A percentile compares a stretch with the other conserved stretches of the same genome.
phyloP scores from a whole-genome alignment of 2,797 vertebrate species.

The Syngnathus acus region DNA sequence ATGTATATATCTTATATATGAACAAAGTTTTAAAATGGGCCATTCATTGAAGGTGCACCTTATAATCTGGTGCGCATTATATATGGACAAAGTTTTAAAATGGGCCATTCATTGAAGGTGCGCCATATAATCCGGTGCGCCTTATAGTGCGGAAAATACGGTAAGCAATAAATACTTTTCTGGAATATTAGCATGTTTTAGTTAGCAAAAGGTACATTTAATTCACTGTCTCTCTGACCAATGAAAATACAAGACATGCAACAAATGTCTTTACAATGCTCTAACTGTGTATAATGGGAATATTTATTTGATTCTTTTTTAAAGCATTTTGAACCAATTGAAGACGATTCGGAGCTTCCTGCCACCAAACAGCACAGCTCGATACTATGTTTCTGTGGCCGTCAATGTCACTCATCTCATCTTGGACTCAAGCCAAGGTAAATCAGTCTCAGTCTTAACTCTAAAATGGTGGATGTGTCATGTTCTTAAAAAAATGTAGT shows the following conservation, averaged over 20 bases:
- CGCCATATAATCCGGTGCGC: too few relatives aligned
- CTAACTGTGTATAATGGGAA: conserved; percentile 6
- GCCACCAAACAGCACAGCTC: conserved; percentile 48
- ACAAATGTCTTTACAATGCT: neutral
- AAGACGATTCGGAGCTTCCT: conserved; percentile 44
- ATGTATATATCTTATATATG: too few relatives aligned
- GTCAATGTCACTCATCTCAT: conserved; percentile 51
- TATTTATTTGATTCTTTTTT: conserved; percentile 32
- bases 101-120: too few relatives aligned
- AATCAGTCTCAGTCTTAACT: conserved; percentile 23
- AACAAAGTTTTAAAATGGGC: too few relatives aligned
- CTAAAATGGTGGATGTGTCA: neutral
- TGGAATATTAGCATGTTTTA: too few relatives aligned
- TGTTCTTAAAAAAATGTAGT: neutral
- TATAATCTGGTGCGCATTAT: too few relatives aligned
- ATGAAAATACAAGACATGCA: neutral
- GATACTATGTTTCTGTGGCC: conserved; percentile 43
- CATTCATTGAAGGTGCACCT: too few relatives aligned
- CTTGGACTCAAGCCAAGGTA: conserved; percentile 55
- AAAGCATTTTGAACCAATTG: conserved; percentile 63
- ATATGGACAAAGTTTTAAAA: too few relatives aligned
- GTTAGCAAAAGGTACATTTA: too few relatives aligned
- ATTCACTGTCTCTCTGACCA: neutral
- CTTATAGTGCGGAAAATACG: too few relatives aligned
- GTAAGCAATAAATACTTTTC: too few relatives aligned